Percentiles rank a stretch among this genome's conserved stretches.
These are phyloP conservation scores for Muscina levida DNA, from an alignment of 2,888 invertebrate genomes.

Conservation along the genomic window DNA sequence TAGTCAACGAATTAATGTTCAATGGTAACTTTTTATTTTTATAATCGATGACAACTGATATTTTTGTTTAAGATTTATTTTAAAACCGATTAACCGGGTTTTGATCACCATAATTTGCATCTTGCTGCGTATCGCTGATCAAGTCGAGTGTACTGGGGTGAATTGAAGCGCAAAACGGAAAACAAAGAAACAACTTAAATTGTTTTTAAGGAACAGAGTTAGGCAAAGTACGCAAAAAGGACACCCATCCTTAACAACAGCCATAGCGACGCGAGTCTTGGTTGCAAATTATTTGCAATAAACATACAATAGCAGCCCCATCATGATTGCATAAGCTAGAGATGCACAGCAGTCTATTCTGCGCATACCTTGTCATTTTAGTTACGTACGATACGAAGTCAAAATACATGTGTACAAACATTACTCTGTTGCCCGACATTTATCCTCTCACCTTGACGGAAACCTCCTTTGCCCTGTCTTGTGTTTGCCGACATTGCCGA, in stretches of 20 bases:
- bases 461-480: too few relatives aligned
- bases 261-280: conserved; percentile 69
- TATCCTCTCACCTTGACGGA: not conserved
- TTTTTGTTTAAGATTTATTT: too few relatives aligned
- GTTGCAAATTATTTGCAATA: conserved; percentile 77
- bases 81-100: too few relatives aligned
- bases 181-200: conserved; percentile 66
- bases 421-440: not conserved
- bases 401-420: not conserved
- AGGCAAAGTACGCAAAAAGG: conserved; percentile 53
- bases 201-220: conserved; percentile 64
- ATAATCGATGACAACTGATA: too few relatives aligned
- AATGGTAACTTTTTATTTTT: too few relatives aligned
- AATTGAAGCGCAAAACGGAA: conserved; percentile 57
- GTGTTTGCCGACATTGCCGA: not conserved
- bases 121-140: conserved; percentile 50
- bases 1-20: too few relatives aligned
- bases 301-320: conserved; percentile 57
- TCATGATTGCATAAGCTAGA: conserved; percentile 45
- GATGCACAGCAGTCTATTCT: conserved; percentile 36
- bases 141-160: conserved; percentile 63
- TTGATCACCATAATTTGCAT: too few relatives aligned
- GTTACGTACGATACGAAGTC: too few relatives aligned
- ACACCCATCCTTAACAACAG: conserved; percentile 42
- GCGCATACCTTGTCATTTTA: not conserved